These are phyloP conservation scores for silkworm (Bombyx mori) DNA, from an alignment of 1,140 invertebrate genomes.

Conservation along the genomic window ASM3026992v2 NC_085124.1:8577501-8578000, in stretches of 20 bases:
- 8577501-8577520: too few species aligned
- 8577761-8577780: slow-evolving; percentile 91
- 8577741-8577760: neutral
- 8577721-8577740: neutral
- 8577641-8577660: too few species aligned
- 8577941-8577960: slow-evolving; percentile 96
- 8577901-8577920: slow-evolving; percentile 99
- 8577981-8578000: slow-evolving; percentile 45
- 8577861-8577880: slow-evolving; percentile 99
- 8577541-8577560: too few species aligned
- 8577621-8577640: too few species aligned
- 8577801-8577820: slow-evolving; percentile 97
- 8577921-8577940: slow-evolving; percentile 99
- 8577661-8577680: too few species aligned
- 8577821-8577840: slow-evolving; percentile 99
- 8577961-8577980: slow-evolving; percentile 92
- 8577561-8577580: too few species aligned
- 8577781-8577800: slow-evolving; percentile 99
- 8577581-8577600: too few species aligned
- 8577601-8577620: too few species aligned
- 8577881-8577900: slow-evolving; percentile 97
- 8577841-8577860: slow-evolving; percentile 97
- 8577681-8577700: too few species aligned
- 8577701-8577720: too few species aligned
- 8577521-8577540: too few species aligned